phyloP scores from a whole-genome alignment of 2,888 invertebrate species.

The Hesperia comma region DNA sequence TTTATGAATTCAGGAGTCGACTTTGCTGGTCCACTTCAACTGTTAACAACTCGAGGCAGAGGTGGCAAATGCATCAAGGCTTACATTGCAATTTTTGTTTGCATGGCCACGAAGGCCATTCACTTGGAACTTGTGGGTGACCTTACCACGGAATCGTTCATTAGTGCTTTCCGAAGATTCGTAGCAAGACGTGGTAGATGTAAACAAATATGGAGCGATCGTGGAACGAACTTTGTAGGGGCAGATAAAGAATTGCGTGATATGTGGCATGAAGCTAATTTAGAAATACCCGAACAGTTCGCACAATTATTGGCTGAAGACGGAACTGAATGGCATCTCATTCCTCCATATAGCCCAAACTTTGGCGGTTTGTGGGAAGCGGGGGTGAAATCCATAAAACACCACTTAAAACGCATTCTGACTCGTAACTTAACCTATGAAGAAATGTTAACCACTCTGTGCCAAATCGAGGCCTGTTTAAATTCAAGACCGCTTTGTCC shows the following conservation, averaged over 20 bases:
- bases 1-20: conserved; percentile 44
- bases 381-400: conserved; percentile 43
- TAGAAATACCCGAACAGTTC: conserved; percentile 18
- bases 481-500: not conserved
- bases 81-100: conserved; percentile 47
- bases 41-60: conserved; percentile 41
- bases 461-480: conserved; percentile 1
- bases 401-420: conserved; percentile 38
- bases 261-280: conserved; percentile 10
- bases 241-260: conserved; percentile 39
- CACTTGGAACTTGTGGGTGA: conserved; percentile 52
- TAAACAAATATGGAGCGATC: conserved; percentile 42
- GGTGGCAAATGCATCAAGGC: conserved; percentile 41
- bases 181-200: conserved; percentile 43
- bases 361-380: conserved; percentile 47
- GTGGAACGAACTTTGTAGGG: conserved; percentile 45
- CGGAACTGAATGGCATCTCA: conserved; percentile 45
- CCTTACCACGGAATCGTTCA: conserved; percentile 47
- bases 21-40: conserved; percentile 44
- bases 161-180: conserved; percentile 43
- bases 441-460: not conserved
- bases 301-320: conserved; percentile 25
- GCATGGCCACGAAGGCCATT: conserved; percentile 47
- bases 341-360: conserved; percentile 40
- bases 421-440: conserved; percentile 28